Evolutionary conservation across 2,888 invertebrate genomes (phyloP).

Genomic region (Rhimphoctona megacephalus): DNA sequence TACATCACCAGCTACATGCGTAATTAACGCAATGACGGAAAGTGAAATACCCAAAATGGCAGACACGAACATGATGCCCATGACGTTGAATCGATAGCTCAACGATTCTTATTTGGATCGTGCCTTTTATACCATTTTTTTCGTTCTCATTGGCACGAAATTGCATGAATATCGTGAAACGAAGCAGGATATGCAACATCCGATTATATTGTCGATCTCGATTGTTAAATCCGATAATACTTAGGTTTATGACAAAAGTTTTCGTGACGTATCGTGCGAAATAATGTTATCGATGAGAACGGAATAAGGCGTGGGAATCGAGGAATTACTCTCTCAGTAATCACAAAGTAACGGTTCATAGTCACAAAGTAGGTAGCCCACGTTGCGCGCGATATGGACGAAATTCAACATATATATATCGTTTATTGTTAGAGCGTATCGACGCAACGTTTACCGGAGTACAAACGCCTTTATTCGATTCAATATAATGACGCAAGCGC

Average conservation of each 20-base stretch:
- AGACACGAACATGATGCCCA: conserved; percentile 31
- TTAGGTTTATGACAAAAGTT: conserved; percentile 16
- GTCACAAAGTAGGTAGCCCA: no score
- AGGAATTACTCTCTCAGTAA: neutral
- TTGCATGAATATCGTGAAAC: conserved; percentile 18
- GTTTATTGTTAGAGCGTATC: no score
- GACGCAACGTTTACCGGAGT: no score
- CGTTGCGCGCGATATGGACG: no score
- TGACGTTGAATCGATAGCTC: conserved; percentile 19
- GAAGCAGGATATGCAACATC: conserved; percentile 43
- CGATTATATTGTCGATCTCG: conserved; percentile 16
- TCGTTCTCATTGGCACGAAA: neutral
- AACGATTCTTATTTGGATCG: neutral
- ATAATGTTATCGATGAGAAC: conserved; percentile 19
- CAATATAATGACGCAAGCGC: no score
- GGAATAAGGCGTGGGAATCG: neutral
- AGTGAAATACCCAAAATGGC: conserved; percentile 20
- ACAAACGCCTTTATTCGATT: no score
- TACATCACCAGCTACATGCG: conserved; percentile 54
- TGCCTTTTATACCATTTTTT: conserved; percentile 48
- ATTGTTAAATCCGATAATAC: conserved; percentile 4
- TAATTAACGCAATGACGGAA: conserved; percentile 28
- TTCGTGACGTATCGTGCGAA: neutral
- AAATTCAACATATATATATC: no score
- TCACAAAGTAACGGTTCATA: neutral